Evolutionary conservation across 2,113 vertebrate species (phyloP), one percentile per base, ranked within the genome.

Genomic region (Entelurus aequoreus): DNA sequence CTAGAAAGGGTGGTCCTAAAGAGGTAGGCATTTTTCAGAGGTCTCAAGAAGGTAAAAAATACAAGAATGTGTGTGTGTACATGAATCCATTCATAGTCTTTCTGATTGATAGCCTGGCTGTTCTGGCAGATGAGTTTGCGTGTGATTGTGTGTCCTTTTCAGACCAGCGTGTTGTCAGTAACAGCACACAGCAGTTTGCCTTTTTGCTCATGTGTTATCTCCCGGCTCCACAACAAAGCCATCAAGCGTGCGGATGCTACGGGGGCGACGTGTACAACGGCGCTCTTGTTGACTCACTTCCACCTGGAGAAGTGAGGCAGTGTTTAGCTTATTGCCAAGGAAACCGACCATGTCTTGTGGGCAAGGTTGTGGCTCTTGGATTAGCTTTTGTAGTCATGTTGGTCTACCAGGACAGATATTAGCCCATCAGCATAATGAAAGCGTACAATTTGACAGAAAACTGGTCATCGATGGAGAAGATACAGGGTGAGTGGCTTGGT

Each of bases 291-390:
- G 84, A 86, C 84, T 88, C 86, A 85, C 72, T 85, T 85, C 81
- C 81, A 85, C 79, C 78, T 84, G 71, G 79, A 80, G 71, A 80
- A 84, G 75, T 79, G 65, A 55, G 80, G 77, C 81, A 85, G 75
- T 68, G 79, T 86, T 84, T 84, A 80, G 72, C 76, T 80, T 81
- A 88, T 88, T 76, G 79, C 81, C 84, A 88, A 78, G 84, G 84
- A 85, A 85, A 85, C 79, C 63, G 73, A 79, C 80, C 80, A 57
- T 67, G 67, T 69, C 38, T 42, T 75, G 65, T 57, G 55, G 55
- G 55, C 55, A 57, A 57, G 55, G 55, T 44, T 44, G 38, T 57
- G 55, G 55, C 55, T 44, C 44, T 57, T 44, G 55, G 16, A 44
- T n/a, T 11, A 57, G 16, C 35, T 21, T 46, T 42, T 57, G 35